phyloP scores from a whole-genome alignment of 2,113 vertebrate genomes.

The Baryphthengus martii region DNA sequence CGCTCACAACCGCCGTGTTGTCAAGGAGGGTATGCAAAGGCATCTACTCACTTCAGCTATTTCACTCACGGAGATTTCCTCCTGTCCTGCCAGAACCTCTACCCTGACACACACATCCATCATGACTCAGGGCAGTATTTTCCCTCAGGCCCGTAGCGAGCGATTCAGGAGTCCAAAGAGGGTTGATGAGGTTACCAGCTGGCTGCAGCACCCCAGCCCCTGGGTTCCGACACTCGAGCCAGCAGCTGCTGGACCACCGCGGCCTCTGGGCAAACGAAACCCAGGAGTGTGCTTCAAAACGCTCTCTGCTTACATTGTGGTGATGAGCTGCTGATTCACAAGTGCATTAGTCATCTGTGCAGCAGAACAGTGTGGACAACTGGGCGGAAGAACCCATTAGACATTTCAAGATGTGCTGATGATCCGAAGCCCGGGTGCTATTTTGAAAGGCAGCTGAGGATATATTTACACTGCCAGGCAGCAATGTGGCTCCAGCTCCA shows the following conservation, averaged over 20 bases:
- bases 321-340: neutral
- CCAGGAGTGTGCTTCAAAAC: neutral
- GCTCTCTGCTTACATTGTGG: neutral
- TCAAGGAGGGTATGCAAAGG: neutral
- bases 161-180: neutral
- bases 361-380: neutral
- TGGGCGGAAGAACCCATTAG: neutral
- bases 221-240: neutral
- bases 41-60: neutral
- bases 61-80: neutral
- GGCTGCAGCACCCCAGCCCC: neutral
- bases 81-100: neutral
- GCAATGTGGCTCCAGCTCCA: neutral
- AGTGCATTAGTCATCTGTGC: neutral
- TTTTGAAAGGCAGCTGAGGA: neutral
- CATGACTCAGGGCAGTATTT: neutral
- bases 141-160: neutral
- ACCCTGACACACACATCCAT: neutral
- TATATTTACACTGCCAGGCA: neutral
- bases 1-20: accelerated
- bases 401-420: neutral
- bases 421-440: neutral
- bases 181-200: neutral
- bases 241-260: neutral
- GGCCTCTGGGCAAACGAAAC: neutral